Conservation (phyloP, 2,797 vertebrate genomes). For the Orientallactaga sibirica region DNA sequence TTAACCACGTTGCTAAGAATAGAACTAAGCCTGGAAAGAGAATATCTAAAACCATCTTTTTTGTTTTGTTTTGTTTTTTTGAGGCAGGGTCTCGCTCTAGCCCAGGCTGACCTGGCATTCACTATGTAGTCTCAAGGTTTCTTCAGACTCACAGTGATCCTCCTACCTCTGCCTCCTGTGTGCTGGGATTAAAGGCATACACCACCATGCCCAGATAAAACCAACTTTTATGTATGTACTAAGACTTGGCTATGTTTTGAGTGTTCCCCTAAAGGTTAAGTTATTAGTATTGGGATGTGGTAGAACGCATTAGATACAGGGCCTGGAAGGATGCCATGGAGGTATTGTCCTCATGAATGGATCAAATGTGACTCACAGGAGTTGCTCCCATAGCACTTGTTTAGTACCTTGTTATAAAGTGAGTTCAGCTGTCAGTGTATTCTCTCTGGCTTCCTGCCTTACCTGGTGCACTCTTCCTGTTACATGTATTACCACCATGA, state of each 20-base stretch:
- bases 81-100: no score
- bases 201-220: no score
- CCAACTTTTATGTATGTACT: not conserved
- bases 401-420: no score
- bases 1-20: slow-evolving; percentile 16
- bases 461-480: not conserved
- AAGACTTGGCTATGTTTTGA: not conserved
- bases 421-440: no score
- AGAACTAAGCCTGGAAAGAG: slow-evolving; percentile 4
- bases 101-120: no score
- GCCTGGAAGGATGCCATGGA: not conserved
- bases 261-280: not conserved
- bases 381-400: not conserved
- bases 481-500: not conserved
- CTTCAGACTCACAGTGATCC: no score
- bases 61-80: no score
- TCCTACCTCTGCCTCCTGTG: no score
- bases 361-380: not conserved
- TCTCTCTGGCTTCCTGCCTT: not conserved
- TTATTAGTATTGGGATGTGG: not conserved
- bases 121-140: no score
- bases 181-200: no score
- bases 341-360: no score
- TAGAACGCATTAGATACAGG: no score
- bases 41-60: not conserved